Conservation (phyloP, 2,888 invertebrate species). For the Hoplodrina blanda region DNA sequence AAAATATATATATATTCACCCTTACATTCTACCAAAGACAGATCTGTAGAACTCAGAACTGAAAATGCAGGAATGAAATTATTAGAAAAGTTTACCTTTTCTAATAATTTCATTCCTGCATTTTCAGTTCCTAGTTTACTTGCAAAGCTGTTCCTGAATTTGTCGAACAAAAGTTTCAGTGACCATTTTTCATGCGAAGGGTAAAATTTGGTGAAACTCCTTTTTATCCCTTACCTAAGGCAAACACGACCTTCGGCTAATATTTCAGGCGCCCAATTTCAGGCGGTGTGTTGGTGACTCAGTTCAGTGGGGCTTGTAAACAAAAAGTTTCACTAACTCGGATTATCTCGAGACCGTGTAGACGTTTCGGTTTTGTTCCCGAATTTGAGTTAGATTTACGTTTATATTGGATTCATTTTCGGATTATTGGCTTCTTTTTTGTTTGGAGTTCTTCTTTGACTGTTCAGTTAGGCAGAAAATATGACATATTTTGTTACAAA, state of each 20-base stretch:
- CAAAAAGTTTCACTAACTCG: constrained; percentile 48
- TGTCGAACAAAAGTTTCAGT: constrained; percentile 51
- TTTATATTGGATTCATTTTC: constrained; percentile 18
- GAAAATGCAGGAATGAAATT: no score
- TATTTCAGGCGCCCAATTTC: constrained; percentile 48
- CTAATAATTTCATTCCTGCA: constrained; percentile 14
- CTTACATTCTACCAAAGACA: no score
- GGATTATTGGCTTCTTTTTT: constrained; percentile 21
- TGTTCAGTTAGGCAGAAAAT: background rate
- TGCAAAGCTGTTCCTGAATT: constrained; percentile 52
- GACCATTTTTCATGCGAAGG: constrained; percentile 62
- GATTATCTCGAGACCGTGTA: constrained; percentile 37
- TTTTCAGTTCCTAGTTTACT: constrained; percentile 36
- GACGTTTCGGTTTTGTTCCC: constrained; percentile 5
- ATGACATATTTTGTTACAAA: background rate
- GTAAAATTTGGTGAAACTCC: constrained; percentile 60
- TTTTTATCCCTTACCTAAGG: constrained; percentile 69
- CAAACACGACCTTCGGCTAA: constrained; percentile 49
- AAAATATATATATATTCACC: no score
- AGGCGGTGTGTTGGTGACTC: constrained; percentile 48
- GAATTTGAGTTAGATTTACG: constrained; percentile 16
- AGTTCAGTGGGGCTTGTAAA: constrained; percentile 47
- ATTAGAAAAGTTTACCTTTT: no score
- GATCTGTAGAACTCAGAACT: no score
- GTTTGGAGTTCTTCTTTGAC: background rate